Evolutionary conservation across 2,797 vertebrate genomes (phyloP), one percentile per base, ranked within the genome.

Genomic region (Champsocephalus esox): DNA sequence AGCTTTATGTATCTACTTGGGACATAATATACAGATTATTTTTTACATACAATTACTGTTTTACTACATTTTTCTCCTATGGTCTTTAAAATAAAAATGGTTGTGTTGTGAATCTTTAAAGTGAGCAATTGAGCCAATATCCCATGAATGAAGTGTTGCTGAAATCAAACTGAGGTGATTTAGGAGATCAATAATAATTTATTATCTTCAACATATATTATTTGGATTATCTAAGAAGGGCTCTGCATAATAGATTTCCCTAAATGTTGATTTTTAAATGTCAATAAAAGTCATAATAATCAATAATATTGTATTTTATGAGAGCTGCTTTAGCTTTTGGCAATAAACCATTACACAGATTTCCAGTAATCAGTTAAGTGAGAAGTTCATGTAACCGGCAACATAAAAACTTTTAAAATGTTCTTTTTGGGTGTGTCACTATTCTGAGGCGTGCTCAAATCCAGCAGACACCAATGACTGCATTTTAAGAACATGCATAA

Each of bases 191-290:
- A 38, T 56, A 32, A 45, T 17, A 52, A 54, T 61, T 9, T 16
- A 63, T 21, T 12, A 64, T 57, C 28, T 10, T 10, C 24, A 13
- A 28, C 28, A 28, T 28, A 28, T 28, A 28, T 28, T 5, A 28
- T 28, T 28, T 28, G 0, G 28, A 28, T 28, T 28, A 28, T 5
- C 28, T 5, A 28, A 28, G 28, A 28, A 28, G 28, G 28, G 28
- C 28, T 28, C 28, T 28, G 28, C 4, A 5, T 28, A 28, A 5
- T 16, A 19, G 14, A 3, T 56, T 56, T 66, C 21, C 28, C 4
- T 7, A 55, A 41, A 2, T 55, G 28, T 3, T 73, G 4, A 43
- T n/a, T 65, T 43, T 67, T 13, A 67, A 62, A 62, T 62, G 43
- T 75, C 34, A 63, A 28, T 34, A 49, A 16, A 49, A 16, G 66